A percentile compares a stretch with the other conserved stretches of the same genome.
phyloP scores from a whole-genome alignment of 1,140 invertebrate species.

The Diorhabda elongata region DNA sequence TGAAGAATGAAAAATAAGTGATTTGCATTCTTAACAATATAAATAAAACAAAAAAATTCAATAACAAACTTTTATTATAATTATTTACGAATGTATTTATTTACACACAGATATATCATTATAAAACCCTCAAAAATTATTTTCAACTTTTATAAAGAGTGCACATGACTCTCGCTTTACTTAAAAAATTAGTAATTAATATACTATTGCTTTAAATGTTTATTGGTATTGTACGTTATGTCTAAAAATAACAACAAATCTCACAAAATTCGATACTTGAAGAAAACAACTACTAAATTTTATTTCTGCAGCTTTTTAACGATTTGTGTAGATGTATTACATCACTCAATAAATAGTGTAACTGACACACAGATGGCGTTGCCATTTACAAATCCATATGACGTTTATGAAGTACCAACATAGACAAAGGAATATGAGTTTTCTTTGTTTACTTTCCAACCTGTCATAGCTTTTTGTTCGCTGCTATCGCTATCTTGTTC shows the following conservation, averaged over 20 bases:
- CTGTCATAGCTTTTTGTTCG: too few species aligned
- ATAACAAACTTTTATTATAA: neutral
- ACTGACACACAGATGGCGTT: too few species aligned
- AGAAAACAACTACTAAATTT: neutral
- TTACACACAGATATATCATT: neutral
- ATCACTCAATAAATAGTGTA: too few species aligned
- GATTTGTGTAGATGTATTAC: too few species aligned
- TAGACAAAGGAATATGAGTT: too few species aligned
- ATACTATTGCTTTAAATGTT: neutral
- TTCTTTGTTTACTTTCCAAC: too few species aligned
- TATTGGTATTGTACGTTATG: neutral
- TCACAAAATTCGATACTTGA: neutral
- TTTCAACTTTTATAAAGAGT: neutral
- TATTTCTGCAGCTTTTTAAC: too few species aligned
- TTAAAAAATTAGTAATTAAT: neutral
- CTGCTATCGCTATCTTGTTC: too few species aligned
- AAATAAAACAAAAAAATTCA: neutral
- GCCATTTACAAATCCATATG: too few species aligned
- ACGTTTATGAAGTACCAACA: too few species aligned
- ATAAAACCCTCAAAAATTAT: conserved; percentile 3
- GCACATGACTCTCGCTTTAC: neutral
- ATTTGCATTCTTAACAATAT: too few species aligned
- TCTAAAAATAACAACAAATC: neutral
- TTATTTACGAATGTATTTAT: conserved; percentile 3
- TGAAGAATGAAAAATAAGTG: too few species aligned